Conservation (phyloP, 2,888 invertebrate genomes). For the Calameuta idolon region DNA sequence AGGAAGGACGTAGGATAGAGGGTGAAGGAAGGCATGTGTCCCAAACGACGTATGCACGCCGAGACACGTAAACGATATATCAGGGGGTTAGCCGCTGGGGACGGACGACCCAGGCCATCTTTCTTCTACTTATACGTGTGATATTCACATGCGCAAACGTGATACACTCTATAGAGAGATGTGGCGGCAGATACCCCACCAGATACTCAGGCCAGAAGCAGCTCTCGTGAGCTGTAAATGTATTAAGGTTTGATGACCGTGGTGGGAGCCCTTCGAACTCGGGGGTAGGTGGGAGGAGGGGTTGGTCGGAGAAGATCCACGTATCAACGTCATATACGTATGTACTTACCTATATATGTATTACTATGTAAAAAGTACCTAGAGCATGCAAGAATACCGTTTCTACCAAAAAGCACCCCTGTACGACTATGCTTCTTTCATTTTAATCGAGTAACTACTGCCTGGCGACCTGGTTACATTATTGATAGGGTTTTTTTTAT, state of each 20-base stretch:
- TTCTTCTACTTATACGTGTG: slow-evolving; percentile 61
- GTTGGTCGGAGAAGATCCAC: too few species aligned
- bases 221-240: slow-evolving; percentile 64
- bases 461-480: too few species aligned
- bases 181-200: slow-evolving; percentile 40
- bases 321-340: too few species aligned
- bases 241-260: slow-evolving; percentile 66
- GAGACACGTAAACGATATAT: slow-evolving; percentile 68
- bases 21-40: slow-evolving; percentile 57
- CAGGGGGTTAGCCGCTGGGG: slow-evolving; percentile 67
- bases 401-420: too few species aligned
- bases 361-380: too few species aligned
- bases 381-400: too few species aligned
- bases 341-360: too few species aligned
- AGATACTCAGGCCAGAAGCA: slow-evolving; percentile 39
- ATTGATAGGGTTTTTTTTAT: too few species aligned
- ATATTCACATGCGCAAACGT: slow-evolving; percentile 63
- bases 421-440: too few species aligned
- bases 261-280: slow-evolving; percentile 56
- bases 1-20: slow-evolving; percentile 27
- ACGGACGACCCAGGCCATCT: slow-evolving; percentile 65
- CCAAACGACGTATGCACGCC: slow-evolving; percentile 66
- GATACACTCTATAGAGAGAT: slow-evolving; percentile 59
- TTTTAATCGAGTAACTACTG: too few species aligned
- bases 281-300: slow-evolving; percentile 19